Evolutionary conservation across 2,797 vertebrate genomes (phyloP).

Genomic region (Typhlichthys subterraneus): DNA sequence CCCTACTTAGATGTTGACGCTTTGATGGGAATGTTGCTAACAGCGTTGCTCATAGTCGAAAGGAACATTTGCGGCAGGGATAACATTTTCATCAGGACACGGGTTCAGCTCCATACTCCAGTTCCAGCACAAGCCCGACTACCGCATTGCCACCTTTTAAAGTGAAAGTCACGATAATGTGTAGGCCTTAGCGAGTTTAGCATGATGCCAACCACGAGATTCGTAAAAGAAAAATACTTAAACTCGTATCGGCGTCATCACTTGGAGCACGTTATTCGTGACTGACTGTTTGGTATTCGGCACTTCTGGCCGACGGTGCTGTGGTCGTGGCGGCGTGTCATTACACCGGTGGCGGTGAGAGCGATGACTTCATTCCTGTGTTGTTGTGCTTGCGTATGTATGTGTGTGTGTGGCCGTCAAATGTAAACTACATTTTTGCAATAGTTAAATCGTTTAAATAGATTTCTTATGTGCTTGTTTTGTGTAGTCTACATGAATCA

Average conservation of each 20-base stretch:
- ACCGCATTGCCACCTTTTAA: constrained; percentile 62
- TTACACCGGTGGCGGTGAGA: constrained; percentile 47
- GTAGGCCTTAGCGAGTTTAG: constrained; percentile 38
- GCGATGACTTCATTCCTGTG: constrained; percentile 61
- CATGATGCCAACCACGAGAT: neutral
- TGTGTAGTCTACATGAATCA: neutral
- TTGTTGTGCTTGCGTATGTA: neutral
- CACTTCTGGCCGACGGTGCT: constrained; percentile 33
- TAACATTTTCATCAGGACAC: too few species aligned
- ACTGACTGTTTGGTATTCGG: neutral
- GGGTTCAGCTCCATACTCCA: constrained; percentile 42
- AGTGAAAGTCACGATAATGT: constrained; percentile 12
- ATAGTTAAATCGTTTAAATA: neutral
- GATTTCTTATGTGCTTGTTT: neutral
- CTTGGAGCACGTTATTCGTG: constrained; percentile 14
- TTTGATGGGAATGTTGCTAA: too few species aligned
- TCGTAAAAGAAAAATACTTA: neutral
- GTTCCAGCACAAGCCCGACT: constrained; percentile 52
- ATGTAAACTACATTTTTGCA: too few species aligned
- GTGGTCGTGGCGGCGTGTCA: constrained; percentile 59
- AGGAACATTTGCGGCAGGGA: too few species aligned
- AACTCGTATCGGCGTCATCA: constrained; percentile 7
- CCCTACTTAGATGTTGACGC: too few species aligned
- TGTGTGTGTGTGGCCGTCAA: neutral
- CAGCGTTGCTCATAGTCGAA: too few species aligned